phyloP scores from a whole-genome alignment of 2,113 vertebrate species.

The Triplophysa siluroides region DNA sequence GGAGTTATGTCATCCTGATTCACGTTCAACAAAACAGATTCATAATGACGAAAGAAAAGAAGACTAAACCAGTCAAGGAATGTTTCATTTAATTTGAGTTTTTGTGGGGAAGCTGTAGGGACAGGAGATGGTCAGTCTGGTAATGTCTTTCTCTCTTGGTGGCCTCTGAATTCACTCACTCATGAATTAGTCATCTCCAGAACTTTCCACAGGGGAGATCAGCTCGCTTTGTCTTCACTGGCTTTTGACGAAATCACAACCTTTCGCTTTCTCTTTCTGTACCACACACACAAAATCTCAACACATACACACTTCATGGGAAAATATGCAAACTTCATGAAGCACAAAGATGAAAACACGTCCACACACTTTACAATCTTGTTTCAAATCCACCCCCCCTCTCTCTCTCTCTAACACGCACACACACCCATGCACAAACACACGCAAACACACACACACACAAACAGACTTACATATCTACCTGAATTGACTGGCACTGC shows the following conservation, averaged over 20 bases:
- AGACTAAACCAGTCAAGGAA: slow-evolving; percentile 30
- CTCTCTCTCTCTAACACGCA: neutral
- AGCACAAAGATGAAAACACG: slow-evolving; percentile 23
- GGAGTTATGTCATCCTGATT: too few species aligned
- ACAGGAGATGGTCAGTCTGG: slow-evolving; percentile 64
- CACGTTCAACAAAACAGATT: too few species aligned
- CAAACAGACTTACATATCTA: neutral
- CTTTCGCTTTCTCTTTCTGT: neutral
- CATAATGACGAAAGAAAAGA: too few species aligned
- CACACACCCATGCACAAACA: too few species aligned
- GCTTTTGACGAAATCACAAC: slow-evolving; percentile 22
- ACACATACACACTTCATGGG: neutral
- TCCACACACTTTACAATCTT: neutral
- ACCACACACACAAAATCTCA: slow-evolving; percentile 24
- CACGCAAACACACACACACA: slow-evolving; percentile 2
- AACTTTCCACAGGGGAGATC: slow-evolving; percentile 84
- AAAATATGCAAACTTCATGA: slow-evolving; percentile 12
- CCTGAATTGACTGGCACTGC: slow-evolving; percentile 10
- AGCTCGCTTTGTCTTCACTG: slow-evolving; percentile 74
- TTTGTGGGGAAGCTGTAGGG: slow-evolving; percentile 80
- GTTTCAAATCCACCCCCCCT: neutral
- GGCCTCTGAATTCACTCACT: slow-evolving; percentile 87
- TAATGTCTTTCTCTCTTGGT: slow-evolving; percentile 75
- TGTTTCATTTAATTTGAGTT: slow-evolving; percentile 80
- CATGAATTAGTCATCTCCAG: slow-evolving; percentile 92